These are phyloP conservation scores for Apis dorsata DNA, from an alignment of 1,140 invertebrate genomes.

Conservation along the genomic window DNA sequence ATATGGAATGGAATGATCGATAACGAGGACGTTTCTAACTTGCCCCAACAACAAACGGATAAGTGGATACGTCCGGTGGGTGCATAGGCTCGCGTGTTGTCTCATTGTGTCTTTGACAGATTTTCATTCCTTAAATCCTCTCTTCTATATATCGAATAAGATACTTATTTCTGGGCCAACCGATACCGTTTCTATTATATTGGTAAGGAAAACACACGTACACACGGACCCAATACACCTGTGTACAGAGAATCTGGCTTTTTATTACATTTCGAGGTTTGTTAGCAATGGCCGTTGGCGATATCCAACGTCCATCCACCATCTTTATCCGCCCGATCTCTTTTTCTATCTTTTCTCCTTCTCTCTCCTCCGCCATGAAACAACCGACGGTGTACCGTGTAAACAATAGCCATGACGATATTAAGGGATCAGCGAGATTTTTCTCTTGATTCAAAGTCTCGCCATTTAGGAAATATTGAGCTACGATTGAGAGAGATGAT, in stretches of 20 bases:
- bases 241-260: slow-evolving; percentile 42
- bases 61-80: too few relatives aligned
- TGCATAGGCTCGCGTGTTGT: too few relatives aligned
- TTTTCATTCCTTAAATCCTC: slow-evolving; percentile 34
- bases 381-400: slow-evolving; percentile 20
- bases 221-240: background rate
- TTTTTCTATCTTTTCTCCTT: background rate
- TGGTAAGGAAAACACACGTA: slow-evolving; percentile 35
- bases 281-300: slow-evolving; percentile 44
- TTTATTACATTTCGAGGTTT: slow-evolving; percentile 60
- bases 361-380: slow-evolving; percentile 8
- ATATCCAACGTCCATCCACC: slow-evolving; percentile 2
- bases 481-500: background rate
- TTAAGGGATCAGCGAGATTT: slow-evolving; percentile 35
- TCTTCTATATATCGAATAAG: slow-evolving; percentile 13
- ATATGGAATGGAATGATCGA: background rate
- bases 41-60: too few relatives aligned
- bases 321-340: background rate
- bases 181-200: background rate
- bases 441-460: slow-evolving; percentile 8
- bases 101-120: slow-evolving; percentile 27
- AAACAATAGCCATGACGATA: slow-evolving; percentile 44
- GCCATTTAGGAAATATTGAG: background rate
- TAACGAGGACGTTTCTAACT: too few relatives aligned
- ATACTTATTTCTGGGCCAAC: slow-evolving; percentile 43